phyloP scores from a whole-genome alignment of 53 echinoderm and acorn worm species.

The Temnopleurus reevesii region DNA sequence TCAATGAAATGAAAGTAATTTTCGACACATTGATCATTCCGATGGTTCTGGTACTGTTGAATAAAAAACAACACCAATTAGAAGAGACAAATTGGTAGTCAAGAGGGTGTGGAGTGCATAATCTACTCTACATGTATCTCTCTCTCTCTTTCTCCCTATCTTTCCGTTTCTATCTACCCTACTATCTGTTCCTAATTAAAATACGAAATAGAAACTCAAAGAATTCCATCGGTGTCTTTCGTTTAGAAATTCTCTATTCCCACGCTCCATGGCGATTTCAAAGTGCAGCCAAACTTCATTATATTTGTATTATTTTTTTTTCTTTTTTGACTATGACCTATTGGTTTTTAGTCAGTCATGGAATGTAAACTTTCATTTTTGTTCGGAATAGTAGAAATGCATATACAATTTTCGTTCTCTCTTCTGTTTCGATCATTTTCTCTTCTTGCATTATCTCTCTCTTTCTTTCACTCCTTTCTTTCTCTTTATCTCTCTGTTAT shows the following conservation, averaged over 20 bases:
- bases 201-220: neutral
- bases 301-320: neutral
- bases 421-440: neutral
- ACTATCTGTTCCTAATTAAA: conserved; percentile 1
- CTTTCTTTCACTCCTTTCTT: neutral
- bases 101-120: too few relatives aligned
- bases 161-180: neutral
- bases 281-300: conserved; percentile 27
- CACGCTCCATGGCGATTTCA: neutral
- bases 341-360: conserved; percentile 19
- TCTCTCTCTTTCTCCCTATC: neutral
- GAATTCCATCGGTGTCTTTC: neutral
- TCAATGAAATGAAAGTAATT: too few relatives aligned
- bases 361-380: conserved; percentile 25
- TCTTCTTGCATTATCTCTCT: too few relatives aligned
- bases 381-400: neutral
- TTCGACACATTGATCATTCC: too few relatives aligned
- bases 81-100: too few relatives aligned
- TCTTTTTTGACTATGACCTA: neutral
- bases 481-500: neutral
- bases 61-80: too few relatives aligned
- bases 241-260: neutral
- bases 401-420: conserved; percentile 7
- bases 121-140: too few relatives aligned
- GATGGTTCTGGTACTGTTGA: too few relatives aligned